phyloP scores from a whole-genome alignment of 2,888 invertebrate genomes.

The Chydorus sphaericus region DNA sequence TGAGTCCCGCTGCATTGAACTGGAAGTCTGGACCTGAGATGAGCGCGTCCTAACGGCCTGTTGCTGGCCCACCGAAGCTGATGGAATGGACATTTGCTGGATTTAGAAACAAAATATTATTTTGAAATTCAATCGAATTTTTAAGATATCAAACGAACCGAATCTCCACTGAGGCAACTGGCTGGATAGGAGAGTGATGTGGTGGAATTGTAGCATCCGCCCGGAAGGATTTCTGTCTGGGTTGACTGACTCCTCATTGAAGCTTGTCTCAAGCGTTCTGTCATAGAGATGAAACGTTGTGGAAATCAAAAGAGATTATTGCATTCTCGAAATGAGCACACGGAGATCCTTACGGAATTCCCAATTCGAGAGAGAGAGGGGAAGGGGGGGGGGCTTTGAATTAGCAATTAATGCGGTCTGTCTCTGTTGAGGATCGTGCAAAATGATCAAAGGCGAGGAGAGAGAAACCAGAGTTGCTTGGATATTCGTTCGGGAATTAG shows the following conservation, averaged over 20 bases:
- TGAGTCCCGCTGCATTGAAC: too few species aligned
- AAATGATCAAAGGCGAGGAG: too few species aligned
- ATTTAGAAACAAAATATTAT: neutral
- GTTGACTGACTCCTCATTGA: slow-evolving; percentile 88
- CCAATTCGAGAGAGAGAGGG: too few species aligned
- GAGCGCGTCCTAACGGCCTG: neutral
- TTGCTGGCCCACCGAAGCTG: too few species aligned
- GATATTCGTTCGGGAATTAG: too few species aligned
- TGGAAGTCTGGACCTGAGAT: neutral
- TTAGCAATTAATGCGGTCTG: too few species aligned
- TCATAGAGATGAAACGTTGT: slow-evolving; percentile 26
- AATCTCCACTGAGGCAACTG: slow-evolving; percentile 16
- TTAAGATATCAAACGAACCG: slow-evolving; percentile 14
- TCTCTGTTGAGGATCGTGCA: too few species aligned
- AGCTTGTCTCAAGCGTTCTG: slow-evolving; percentile 65
- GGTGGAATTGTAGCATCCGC: neutral
- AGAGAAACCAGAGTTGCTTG: too few species aligned
- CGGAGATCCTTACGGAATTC: too few species aligned
- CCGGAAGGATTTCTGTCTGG: slow-evolving; percentile 59
- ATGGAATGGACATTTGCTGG: neutral
- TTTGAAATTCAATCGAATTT: neutral
- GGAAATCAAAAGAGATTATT: too few species aligned
- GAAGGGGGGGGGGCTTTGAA: too few species aligned
- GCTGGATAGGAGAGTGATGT: slow-evolving; percentile 19
- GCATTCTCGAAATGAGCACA: too few species aligned